A percentile compares a stretch with the other conserved stretches of the same genome.
Evolutionary conservation across 2,797 vertebrate species (phyloP).

Genomic region (Brachymystax lenok): DNA sequence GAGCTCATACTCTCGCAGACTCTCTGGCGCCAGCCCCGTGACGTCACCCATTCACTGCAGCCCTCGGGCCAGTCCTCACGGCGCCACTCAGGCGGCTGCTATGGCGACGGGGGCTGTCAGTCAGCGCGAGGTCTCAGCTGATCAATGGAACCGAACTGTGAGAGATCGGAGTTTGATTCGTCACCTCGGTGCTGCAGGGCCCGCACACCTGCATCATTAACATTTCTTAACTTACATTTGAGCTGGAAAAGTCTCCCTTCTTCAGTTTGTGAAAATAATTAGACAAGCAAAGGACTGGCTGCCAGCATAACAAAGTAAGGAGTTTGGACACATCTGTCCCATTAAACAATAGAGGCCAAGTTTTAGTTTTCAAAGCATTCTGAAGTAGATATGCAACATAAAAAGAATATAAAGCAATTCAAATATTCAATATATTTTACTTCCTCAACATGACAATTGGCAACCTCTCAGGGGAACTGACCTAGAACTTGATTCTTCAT

Average conservation of each 20-base stretch:
- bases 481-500: constrained; percentile 46
- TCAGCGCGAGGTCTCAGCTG: constrained; percentile 79
- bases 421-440: not conserved
- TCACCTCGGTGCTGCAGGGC: constrained; percentile 63
- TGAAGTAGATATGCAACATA: not conserved
- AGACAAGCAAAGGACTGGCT: not conserved
- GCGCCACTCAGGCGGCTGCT: constrained; percentile 96
- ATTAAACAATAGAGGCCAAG: not conserved
- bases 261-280: constrained; percentile 28
- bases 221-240: constrained; percentile 65
- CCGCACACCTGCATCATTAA: constrained; percentile 75
- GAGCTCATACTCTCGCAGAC: constrained; percentile 79
- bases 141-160: constrained; percentile 73
- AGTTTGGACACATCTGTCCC: not conserved
- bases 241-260: constrained; percentile 35
- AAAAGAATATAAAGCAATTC: no score
- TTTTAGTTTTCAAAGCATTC: not conserved
- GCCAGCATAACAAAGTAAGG: constrained; percentile 1
- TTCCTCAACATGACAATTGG: not conserved
- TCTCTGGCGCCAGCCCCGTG: constrained; percentile 93
- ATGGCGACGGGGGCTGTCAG: constrained; percentile 87
- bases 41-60: constrained; percentile 92
- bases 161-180: constrained; percentile 59
- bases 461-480: constrained; percentile 17
- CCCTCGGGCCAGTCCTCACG: constrained; percentile 85